Base-by-base conservation (phyloP, 1,140 invertebrate species). In the Zaprionus davidi region DNA sequence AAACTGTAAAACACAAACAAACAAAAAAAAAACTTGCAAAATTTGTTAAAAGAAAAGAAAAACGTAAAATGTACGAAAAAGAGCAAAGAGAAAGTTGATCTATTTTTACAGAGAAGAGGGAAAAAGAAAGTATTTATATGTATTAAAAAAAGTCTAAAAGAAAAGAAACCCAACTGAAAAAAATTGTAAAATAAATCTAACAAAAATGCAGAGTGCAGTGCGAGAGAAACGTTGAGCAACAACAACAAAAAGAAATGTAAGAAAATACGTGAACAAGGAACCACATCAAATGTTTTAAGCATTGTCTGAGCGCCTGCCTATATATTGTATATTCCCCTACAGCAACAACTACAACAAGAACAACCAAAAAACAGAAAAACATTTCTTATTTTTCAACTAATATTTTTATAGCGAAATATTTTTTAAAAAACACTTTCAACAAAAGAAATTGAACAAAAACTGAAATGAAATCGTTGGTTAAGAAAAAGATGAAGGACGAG, bases 361-460 rank as follows among this genome's bases (percentile, higher is more conserved):
- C 9, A 55, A 44, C n/a, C 41, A 44, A 82, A 82, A 53, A 34
- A 28, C 34, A 28, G 57, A 34, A 24, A 85, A 69, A 85, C 72
- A 78, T 83, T 86, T 86, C 80, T 86, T 88, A 88, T 86, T 87
- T 87, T 87, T 87, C 83, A 87, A 87, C 84, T 83, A 79, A 87
- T 88, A 76, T 88, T 87, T 87, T 87, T 87, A 87, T 87, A 87
- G 81, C 49, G 68, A 87, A 84, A 78, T 84, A 84, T 88, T 88
- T 87, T 83, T 83, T 83, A 86, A 83, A 78, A 80, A 70, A 77
- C 70, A 73, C 78, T 82, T 86, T 82, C 78, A 85, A 82, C 64
- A 75, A 79, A 63, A 49, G 64, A 78, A 70, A 63, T 58, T 34
- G 44, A 78, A 84, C 24, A 38, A 63, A 70, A 28, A 51, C 20